Base-by-base conservation (phyloP, 2,797 vertebrate species). In the Chanos chanos region DNA sequence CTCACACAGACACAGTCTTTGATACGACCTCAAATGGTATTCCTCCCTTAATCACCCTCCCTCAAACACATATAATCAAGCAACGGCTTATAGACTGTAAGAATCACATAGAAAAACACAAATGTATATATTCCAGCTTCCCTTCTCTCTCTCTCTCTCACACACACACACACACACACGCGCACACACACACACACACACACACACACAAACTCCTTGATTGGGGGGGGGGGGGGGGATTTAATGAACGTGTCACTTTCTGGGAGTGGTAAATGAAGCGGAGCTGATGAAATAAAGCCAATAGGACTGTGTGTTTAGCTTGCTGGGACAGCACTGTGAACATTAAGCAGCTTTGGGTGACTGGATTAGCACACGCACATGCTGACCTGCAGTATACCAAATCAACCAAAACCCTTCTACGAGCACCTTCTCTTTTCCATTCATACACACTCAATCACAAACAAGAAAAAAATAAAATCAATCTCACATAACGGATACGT, bases 221-320 rank as follows among this genome's bases (percentile, higher is more conserved):
- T 50, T n/a, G n/a, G 4, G 50, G 33, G 19, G 33, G 22, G 28
- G 9, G 4, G 13, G 40, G 41, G 56, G 37, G 30, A 37, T 51
- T 57, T 62, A 51, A 68, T 62, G 36, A 57, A 57, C 36, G 49
- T 28, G 24, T n/a, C 10, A 36, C 48, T 31, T 66, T 27, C 5
- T 62, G 58, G 30, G 16, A 57, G 37, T 31, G 30, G 39, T 37
- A 51, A 68, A 68, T 57, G 59, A 55, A 68, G 33, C 25, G n/a
- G 50, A 37, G 62, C 45, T 45, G 47, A 57, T 62, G 45, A 41
- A 62, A 62, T 68, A 36, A 51, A 68, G 68, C 37, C 27, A 57
- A 50, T 56, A 62, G 51, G 54, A 33, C 49, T 18, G 18, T 37
- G 18, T 37, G 40, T 67, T 67, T 54, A 67, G 44, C 50, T 25